Conservation (phyloP, 2,888 invertebrate species). For the Panzeria rudis region DNA sequence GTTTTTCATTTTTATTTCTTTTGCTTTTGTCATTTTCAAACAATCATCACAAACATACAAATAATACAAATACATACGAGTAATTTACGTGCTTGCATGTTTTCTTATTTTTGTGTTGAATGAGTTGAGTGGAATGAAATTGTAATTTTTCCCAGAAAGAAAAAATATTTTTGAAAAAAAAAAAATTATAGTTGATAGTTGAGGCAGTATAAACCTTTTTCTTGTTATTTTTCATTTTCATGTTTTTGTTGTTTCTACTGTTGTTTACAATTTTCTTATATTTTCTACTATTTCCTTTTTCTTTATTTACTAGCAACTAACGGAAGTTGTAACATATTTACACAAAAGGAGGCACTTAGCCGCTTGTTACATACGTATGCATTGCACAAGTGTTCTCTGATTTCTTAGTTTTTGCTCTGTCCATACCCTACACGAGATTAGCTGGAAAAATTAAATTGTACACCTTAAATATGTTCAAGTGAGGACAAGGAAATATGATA, state of each 20-base stretch:
- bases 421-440: conserved; percentile 15
- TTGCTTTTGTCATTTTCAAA: conserved; percentile 56
- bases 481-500: neutral
- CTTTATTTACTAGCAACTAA: conserved; percentile 71
- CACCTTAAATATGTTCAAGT: neutral
- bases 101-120: conserved; percentile 46
- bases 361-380: conserved; percentile 33
- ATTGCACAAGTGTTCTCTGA: neutral
- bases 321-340: conserved; percentile 72
- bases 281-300: conserved; percentile 68
- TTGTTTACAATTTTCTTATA: conserved; percentile 69
- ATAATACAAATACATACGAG: conserved; percentile 8
- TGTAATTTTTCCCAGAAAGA: conserved; percentile 52
- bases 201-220: conserved; percentile 40
- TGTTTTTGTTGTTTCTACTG: conserved; percentile 25
- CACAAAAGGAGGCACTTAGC: conserved; percentile 69
- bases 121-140: conserved; percentile 49
- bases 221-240: conserved; percentile 59
- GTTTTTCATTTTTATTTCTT: neutral
- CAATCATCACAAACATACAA: conserved; percentile 21
- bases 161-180: conserved; percentile 26
- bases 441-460: conserved; percentile 10
- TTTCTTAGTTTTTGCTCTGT: conserved; percentile 5
- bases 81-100: conserved; percentile 68
- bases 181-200: conserved; percentile 9